Percentiles rank a stretch among this genome's conserved stretches.
These are phyloP conservation scores for Myopa tessellatipennis DNA, from an alignment of 2,888 invertebrate species.

Conservation along the genomic window DNA sequence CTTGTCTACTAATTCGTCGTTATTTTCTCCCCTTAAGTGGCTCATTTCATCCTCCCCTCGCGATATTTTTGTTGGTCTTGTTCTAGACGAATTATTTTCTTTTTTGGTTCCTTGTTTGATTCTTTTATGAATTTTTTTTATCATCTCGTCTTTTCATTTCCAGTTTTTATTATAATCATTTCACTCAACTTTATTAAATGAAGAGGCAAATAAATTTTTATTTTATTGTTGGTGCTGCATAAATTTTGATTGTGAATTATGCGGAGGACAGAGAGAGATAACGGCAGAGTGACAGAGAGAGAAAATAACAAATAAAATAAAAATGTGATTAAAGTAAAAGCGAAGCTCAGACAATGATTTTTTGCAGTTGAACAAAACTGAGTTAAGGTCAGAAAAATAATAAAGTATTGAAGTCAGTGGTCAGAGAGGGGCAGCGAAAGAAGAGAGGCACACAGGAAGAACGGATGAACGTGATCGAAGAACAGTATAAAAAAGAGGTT, in stretches of 20 bases:
- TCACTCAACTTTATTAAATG: slow-evolving; percentile 21
- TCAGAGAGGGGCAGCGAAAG: slow-evolving; percentile 3
- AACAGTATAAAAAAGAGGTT: background rate
- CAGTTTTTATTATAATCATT: slow-evolving; percentile 28
- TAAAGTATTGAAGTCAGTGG: slow-evolving; percentile 20
- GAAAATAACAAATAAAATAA: slow-evolving; percentile 13
- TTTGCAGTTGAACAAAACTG: background rate
- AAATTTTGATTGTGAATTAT: slow-evolving; percentile 46
- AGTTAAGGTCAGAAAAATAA: slow-evolving; percentile 19
- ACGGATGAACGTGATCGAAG: background rate
- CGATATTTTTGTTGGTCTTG: slow-evolving; percentile 1
- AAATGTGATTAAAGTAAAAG: slow-evolving; percentile 1
- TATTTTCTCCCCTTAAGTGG: background rate
- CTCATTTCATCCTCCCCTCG: background rate
- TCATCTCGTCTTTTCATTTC: background rate
- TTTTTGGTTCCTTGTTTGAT: background rate
- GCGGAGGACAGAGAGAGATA: background rate
- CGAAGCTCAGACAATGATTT: no score
- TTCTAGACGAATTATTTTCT: background rate
- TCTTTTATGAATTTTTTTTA: background rate
- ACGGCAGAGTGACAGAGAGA: background rate
- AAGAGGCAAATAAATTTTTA: slow-evolving; percentile 9
- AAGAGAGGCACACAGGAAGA: slow-evolving; percentile 38
- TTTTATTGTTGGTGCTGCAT: slow-evolving; percentile 16
- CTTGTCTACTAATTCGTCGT: slow-evolving; percentile 17